phyloP scores from a whole-genome alignment of 2,797 vertebrate genomes.

The Anguilla pacifica region DNA sequence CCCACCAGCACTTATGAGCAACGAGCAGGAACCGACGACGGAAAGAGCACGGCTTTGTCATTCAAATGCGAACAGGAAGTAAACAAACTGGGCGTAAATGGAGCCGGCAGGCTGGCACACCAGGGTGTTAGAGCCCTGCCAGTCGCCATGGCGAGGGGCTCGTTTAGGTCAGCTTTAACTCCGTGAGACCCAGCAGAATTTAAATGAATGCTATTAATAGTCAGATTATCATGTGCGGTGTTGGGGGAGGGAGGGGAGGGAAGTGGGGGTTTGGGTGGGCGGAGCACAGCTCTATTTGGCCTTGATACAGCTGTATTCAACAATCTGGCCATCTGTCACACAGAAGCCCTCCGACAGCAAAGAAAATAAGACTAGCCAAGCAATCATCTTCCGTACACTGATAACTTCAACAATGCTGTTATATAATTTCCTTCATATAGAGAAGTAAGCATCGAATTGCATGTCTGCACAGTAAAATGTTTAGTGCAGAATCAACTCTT shows the following conservation, averaged over 20 bases:
- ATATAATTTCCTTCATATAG: not conserved
- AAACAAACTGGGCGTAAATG: conserved; percentile 42
- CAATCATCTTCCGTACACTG: not conserved
- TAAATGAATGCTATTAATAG: conserved; percentile 61
- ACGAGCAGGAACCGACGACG: not conserved
- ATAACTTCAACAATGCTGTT: not conserved
- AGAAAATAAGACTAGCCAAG: not conserved
- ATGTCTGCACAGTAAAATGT: not conserved
- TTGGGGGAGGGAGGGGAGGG: not conserved
- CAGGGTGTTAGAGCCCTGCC: conserved; percentile 11
- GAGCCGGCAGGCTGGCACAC: not conserved
- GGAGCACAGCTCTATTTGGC: conserved; percentile 24
- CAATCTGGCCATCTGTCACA: conserved; percentile 40
- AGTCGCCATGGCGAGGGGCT: conserved; percentile 28
- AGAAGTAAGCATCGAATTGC: not conserved
- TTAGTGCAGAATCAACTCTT: too few species aligned
- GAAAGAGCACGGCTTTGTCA: conserved; percentile 34
- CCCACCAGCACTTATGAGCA: not conserved
- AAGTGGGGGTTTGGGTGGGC: not conserved
- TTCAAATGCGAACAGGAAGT: conserved; percentile 49
- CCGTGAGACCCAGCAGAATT: conserved; percentile 33
- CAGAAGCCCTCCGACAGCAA: not conserved
- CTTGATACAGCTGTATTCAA: conserved; percentile 59
- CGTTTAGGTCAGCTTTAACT: conserved; percentile 15
- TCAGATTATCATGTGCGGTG: conserved; percentile 61